Conservation (phyloP, 1,140 invertebrate species). For the Drosophila bifasciata region DNA sequence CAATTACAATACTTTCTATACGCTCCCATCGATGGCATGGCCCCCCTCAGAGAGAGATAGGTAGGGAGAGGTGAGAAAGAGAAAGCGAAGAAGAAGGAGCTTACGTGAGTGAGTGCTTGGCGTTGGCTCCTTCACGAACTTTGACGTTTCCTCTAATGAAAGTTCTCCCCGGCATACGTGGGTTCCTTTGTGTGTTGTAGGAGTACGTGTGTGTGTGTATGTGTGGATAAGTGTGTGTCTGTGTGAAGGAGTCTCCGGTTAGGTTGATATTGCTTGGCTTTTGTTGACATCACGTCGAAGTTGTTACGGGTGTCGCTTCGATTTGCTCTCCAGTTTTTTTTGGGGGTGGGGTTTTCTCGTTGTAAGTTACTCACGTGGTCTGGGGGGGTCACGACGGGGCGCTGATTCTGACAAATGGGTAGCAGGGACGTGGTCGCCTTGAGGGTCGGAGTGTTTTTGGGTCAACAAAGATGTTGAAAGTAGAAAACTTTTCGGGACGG, state of each 20-base stretch:
- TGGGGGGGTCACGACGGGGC: slow-evolving; percentile 42
- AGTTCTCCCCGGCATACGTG: slow-evolving; percentile 47
- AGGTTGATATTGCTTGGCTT: slow-evolving; percentile 57
- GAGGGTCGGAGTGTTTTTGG: slow-evolving; percentile 10
- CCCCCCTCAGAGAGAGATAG: slow-evolving; percentile 9
- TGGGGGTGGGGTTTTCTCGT: neutral
- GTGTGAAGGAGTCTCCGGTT: slow-evolving; percentile 39
- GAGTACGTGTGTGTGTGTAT: slow-evolving; percentile 16
- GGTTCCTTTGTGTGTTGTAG: neutral
- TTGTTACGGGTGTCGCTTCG: slow-evolving; percentile 67
- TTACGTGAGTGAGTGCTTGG: slow-evolving; percentile 23
- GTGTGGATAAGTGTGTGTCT: slow-evolving; percentile 24
- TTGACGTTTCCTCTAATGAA: slow-evolving; percentile 77
- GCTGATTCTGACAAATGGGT: slow-evolving; percentile 41
- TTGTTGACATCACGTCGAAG: slow-evolving; percentile 76
- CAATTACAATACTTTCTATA: slow-evolving; percentile 46
- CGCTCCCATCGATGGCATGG: slow-evolving; percentile 4
- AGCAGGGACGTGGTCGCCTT: slow-evolving; percentile 19
- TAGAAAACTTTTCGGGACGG: neutral
- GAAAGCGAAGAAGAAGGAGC: neutral
- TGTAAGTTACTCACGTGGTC: slow-evolving; percentile 20
- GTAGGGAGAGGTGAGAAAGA: slow-evolving; percentile 3
- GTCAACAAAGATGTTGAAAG: neutral
- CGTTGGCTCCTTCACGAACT: slow-evolving; percentile 45
- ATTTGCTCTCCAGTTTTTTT: slow-evolving; percentile 41